Conservation (phyloP, 2,888 invertebrate species). For the Thelaira solivaga region DNA sequence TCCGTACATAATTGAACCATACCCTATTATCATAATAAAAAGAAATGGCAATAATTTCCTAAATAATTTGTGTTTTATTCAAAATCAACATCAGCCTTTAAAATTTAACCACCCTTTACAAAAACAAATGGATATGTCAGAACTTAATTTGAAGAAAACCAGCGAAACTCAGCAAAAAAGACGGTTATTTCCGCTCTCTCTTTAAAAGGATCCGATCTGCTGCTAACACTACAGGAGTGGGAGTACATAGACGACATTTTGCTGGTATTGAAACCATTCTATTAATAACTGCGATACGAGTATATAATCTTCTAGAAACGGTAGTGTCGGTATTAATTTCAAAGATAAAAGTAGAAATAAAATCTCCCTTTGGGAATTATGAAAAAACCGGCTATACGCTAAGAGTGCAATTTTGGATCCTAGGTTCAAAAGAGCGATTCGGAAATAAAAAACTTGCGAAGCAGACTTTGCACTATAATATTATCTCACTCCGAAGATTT, state of each 20-base stretch:
- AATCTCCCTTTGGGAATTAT: no score
- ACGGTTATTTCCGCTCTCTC: background rate
- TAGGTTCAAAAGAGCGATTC: background rate
- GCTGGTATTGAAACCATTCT: conserved; percentile 9
- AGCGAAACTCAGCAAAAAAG: background rate
- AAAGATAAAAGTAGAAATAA: background rate
- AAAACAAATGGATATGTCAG: no score
- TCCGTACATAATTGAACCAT: no score
- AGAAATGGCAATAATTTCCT: no score
- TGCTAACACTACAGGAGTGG: conserved; percentile 2
- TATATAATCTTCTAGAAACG: background rate
- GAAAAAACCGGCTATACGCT: background rate
- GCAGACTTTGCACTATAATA: background rate
- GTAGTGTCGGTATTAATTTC: background rate
- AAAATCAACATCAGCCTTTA: no score
- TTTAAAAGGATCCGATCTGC: background rate
- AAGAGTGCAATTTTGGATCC: conserved; percentile 13
- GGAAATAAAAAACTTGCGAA: background rate
- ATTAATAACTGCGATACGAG: background rate
- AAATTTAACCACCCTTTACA: no score
- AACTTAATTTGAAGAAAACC: no score
- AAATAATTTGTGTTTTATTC: no score
- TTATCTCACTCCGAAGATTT: background rate
- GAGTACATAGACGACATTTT: background rate
- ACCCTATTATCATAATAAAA: no score